Evolutionary conservation across 2,113 vertebrate species (phyloP).

Genomic region (Montifringilla adamsi): DNA sequence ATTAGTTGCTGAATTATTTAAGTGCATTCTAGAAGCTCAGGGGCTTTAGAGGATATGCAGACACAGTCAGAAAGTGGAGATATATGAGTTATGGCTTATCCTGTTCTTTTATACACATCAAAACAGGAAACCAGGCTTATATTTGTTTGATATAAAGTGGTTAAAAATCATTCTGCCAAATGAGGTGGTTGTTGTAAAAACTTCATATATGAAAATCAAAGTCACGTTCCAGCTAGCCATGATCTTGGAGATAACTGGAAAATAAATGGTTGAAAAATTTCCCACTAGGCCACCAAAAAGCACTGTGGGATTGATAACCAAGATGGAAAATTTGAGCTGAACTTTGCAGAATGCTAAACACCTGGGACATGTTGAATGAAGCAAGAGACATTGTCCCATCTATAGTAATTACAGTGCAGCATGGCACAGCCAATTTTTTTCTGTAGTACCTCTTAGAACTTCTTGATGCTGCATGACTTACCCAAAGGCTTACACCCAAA

Average conservation of each 20-base stretch:
- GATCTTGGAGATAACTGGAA: neutral
- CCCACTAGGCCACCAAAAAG: neutral
- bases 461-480: neutral
- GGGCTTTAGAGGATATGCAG: neutral
- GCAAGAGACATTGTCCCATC: neutral
- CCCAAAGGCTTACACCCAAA: neutral
- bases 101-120: neutral
- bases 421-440: neutral
- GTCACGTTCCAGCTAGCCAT: neutral
- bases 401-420: rapidly evolving
- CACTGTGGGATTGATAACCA: neutral
- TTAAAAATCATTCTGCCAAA: neutral
- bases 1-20: neutral
- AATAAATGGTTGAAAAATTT: neutral
- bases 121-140: neutral
- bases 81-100: neutral
- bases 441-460: neutral
- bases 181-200: rapidly evolving
- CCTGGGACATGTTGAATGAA: neutral
- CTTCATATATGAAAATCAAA: neutral
- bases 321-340: neutral
- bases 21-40: neutral
- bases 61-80: neutral
- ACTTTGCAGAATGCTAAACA: neutral
- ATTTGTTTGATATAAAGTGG: neutral